phyloP scores from a whole-genome alignment of 2,797 vertebrate genomes.

The Hafferia zeledoni region DNA sequence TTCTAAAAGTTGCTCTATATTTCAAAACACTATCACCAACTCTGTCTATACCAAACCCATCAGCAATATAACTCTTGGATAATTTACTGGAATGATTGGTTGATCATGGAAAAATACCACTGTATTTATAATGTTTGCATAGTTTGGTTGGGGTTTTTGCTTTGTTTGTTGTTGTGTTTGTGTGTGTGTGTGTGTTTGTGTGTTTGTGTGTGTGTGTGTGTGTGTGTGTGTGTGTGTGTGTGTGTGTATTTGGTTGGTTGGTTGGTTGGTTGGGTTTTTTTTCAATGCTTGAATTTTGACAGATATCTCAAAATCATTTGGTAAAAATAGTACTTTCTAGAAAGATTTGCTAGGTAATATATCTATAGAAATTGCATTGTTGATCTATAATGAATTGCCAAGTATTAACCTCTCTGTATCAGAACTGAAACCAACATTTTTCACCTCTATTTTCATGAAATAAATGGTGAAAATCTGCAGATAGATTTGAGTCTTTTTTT shows the following conservation, averaged over 20 bases:
- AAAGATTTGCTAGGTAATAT: neutral
- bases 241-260: no score
- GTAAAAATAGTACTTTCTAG: neutral
- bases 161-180: no score
- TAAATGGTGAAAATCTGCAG: neutral
- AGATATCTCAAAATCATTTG: neutral
- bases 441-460: neutral
- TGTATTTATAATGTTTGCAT: neutral
- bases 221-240: no score
- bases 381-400: neutral
- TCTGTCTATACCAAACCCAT: neutral
- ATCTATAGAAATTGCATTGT: neutral
- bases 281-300: neutral
- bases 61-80: neutral
- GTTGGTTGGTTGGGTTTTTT: neutral
- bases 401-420: neutral
- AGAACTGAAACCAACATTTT: neutral
- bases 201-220: no score
- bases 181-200: no score
- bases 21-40: neutral
- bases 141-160: neutral
- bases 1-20: neutral
- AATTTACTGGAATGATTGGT: neutral
- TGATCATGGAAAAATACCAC: neutral
- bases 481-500: accelerated